A percentile compares a stretch with the other conserved stretches of the same genome.
Conservation (phyloP, 1,140 invertebrate genomes). For the Helicoverpa zea region DNA sequence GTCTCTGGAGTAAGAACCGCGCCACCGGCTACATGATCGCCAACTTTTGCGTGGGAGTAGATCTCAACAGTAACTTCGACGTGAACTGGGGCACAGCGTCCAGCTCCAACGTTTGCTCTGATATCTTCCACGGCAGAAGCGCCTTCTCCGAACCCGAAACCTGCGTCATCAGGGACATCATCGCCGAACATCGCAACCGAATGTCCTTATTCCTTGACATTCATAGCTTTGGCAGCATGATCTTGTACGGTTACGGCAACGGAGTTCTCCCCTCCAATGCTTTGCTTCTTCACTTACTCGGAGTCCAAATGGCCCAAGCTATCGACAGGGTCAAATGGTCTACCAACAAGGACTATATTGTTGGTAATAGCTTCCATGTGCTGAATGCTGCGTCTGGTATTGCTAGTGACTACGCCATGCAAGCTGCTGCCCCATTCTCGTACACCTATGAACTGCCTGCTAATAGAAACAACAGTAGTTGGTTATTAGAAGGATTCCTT, state of each 20-base stretch:
- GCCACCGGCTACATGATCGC: conserved; percentile 50
- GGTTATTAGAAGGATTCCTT: conserved; percentile 61
- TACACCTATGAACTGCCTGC: conserved; percentile 91
- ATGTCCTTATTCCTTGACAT: conserved; percentile 88
- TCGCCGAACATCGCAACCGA: conserved; percentile 69
- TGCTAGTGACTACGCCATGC: conserved; percentile 67
- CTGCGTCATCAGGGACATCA: conserved; percentile 74
- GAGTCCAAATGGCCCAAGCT: conserved; percentile 76
- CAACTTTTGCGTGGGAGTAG: conserved; percentile 86
- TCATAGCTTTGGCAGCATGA: conserved; percentile 89
- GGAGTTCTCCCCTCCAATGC: conserved; percentile 85
- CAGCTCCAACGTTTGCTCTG: conserved; percentile 87
- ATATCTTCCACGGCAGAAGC: conserved; percentile 89
- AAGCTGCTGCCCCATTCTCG: conserved; percentile 87
- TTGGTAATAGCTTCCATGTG: conserved; percentile 87
- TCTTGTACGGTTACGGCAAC: conserved; percentile 89
- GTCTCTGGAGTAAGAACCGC: conserved; percentile 89
- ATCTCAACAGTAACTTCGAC: conserved; percentile 89
- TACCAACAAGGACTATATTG: conserved; percentile 77
- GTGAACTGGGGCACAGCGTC: conserved; percentile 85
- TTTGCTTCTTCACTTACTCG: conserved; percentile 66
- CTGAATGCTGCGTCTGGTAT: conserved; percentile 70
- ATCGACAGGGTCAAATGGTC: conserved; percentile 70
- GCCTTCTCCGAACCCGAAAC: conserved; percentile 92
- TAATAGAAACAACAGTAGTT: conserved; percentile 87